Evolutionary conservation across 2,113 vertebrate genomes (phyloP).

Genomic region (Cyprinodon variegatus): DNA sequence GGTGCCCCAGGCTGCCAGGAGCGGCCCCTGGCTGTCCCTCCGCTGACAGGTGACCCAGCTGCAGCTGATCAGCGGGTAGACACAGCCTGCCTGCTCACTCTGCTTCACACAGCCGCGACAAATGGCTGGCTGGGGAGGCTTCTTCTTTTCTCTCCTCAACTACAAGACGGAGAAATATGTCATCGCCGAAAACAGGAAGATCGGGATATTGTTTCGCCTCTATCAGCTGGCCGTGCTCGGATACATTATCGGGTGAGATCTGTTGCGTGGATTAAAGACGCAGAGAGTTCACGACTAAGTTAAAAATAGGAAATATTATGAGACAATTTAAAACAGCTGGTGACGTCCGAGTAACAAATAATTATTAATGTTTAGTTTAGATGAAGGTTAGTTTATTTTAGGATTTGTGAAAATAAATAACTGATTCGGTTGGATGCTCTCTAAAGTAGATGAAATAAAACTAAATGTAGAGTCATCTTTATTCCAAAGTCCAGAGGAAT

Average conservation of each 20-base stretch:
- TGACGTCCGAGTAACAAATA: constrained; percentile 39
- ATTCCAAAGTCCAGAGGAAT: background rate
- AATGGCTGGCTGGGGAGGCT: constrained; percentile 84
- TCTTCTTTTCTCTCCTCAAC: constrained; percentile 86
- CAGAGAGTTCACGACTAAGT: constrained; percentile 57
- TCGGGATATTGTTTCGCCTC: constrained; percentile 89
- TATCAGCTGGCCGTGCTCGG: constrained; percentile 90
- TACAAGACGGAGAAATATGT: constrained; percentile 97
- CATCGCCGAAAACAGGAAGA: constrained; percentile 91
- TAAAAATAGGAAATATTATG: constrained; percentile 66
- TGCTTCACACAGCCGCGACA: constrained; percentile 23
- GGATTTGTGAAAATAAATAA: no score
- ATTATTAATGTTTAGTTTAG: background rate
- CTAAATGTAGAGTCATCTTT: background rate
- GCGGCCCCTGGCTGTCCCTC: constrained; percentile 6
- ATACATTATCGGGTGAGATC: constrained; percentile 91
- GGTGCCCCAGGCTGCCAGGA: background rate
- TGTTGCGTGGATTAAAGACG: constrained; percentile 19
- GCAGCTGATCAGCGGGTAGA: constrained; percentile 27
- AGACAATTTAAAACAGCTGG: constrained; percentile 18
- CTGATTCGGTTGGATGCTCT: background rate
- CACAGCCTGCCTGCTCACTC: constrained; percentile 22
- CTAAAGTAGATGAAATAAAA: background rate
- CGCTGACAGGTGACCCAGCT: constrained; percentile 35
- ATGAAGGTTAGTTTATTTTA: no score